These are phyloP conservation scores for Chalcosyrphus nemorum DNA, from an alignment of 2,888 invertebrate genomes.

Conservation along the genomic window DNA sequence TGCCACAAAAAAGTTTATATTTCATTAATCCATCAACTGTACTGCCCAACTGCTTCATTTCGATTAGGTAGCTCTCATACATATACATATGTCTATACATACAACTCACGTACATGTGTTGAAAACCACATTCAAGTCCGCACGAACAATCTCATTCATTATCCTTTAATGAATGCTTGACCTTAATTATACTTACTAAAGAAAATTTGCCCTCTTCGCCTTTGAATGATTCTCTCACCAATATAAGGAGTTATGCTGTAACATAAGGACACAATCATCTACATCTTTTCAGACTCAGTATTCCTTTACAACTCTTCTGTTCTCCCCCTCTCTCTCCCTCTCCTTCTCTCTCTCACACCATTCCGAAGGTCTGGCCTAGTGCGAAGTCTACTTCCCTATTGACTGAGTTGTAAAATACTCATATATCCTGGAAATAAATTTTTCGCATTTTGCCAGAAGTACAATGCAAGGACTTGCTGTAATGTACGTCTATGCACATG, in stretches of 20 bases:
- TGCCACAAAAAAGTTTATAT: neutral
- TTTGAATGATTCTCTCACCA: neutral
- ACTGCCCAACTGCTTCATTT: neutral
- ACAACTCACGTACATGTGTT: neutral
- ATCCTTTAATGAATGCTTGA: constrained; percentile 53
- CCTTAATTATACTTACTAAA: constrained; percentile 51
- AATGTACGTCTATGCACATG: neutral
- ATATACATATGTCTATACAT: too few species aligned
- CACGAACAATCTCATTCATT: constrained; percentile 37
- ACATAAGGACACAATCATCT: constrained; percentile 25
- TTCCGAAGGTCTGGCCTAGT: neutral
- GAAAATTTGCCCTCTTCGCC: constrained; percentile 18
- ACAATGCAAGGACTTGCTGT: neutral
- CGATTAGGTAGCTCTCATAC: neutral
- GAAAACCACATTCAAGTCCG: neutral
- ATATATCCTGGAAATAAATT: constrained; percentile 9
- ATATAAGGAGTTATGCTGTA: neutral
- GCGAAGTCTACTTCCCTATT: neutral
- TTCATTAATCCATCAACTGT: constrained; percentile 8
- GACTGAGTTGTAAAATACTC: neutral
- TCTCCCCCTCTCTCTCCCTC: too few species aligned
- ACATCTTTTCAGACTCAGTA: constrained; percentile 10
- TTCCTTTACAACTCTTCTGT: too few species aligned
- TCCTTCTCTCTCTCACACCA: neutral
- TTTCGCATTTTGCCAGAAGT: constrained; percentile 4